Base-by-base conservation (phyloP, 2,797 vertebrate species). In the Ibycter americanus region DNA sequence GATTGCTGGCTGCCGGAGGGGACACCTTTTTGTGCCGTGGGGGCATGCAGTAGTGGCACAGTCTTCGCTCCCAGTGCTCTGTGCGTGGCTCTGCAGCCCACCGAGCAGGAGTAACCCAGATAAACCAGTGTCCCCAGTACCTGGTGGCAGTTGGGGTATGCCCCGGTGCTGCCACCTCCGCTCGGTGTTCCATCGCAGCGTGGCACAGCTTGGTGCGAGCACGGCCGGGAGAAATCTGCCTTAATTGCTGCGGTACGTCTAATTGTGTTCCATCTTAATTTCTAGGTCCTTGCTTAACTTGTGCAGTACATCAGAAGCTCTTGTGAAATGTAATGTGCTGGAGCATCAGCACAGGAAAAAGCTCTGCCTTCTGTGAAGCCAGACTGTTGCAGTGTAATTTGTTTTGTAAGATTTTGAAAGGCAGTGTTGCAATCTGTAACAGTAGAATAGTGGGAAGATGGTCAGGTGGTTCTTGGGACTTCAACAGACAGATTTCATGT, bases 381-480 rank as follows among this genome's bases (percentile, higher is more conserved):
- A 96, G 95, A 93, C 95, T 96, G 95, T 95, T 96, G 96, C 92
- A 71, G 94, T 1, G 90, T 94, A 90, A 95, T 95, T 95, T 95
- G 95, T 95, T 94, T 93, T 89, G 94, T 90, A 96, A 96, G 97
- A 82, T 96, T 94, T 94, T 89, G 95, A 91, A 96, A 96, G 96
- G 94, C 94, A 19, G 85, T 97, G 95, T 96, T 94, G 97, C 97
- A 97, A 97, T 94, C 94, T 94, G 97, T 95, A 97, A 97, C 95
- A 96, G 97, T 89, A 95, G 95, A 96, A 93, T 87, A 96, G 96
- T 95, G 94, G 96, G 96, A 97, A 96, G 94, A 93, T 87, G 97
- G 98, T 98, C 97, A 97, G 97, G 98, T 96, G 98, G 96, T 96
- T 96, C 95, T 97, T 85, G 96, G 96, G 97, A 97, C 98, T 97